Evolutionary conservation across 2,113 vertebrate genomes (phyloP).

Genomic region (Oceanodroma tethys): DNA sequence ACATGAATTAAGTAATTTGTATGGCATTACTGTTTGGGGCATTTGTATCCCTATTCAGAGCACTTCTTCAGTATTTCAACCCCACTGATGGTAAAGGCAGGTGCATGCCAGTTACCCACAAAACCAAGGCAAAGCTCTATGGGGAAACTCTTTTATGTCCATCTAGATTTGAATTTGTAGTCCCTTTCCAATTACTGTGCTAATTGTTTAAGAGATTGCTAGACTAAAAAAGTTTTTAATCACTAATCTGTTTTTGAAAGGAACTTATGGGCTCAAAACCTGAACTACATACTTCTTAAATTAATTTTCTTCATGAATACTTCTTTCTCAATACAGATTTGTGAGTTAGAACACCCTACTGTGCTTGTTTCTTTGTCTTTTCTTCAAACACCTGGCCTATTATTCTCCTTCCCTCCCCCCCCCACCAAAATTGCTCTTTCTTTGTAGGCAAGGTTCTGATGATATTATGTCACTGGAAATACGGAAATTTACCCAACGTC

Average conservation of each 20-base stretch:
- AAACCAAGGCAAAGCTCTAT: conserved; percentile 53
- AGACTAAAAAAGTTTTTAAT: conserved; percentile 74
- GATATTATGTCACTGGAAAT: conserved; percentile 48
- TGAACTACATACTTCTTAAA: conserved; percentile 76
- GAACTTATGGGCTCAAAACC: conserved; percentile 65
- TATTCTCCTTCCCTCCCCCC: not conserved
- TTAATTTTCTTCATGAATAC: conserved; percentile 79
- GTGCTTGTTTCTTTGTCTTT: conserved; percentile 65
- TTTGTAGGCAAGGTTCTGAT: conserved; percentile 56
- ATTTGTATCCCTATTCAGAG: conserved; percentile 52
- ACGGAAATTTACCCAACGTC: not conserved
- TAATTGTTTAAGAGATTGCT: conserved; percentile 76
- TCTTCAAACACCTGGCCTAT: conserved; percentile 72
- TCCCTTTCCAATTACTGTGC: conserved; percentile 70
- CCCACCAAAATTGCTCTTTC: conserved; percentile 33
- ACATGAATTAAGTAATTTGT: conserved; percentile 64
- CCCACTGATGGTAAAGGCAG: conserved; percentile 59
- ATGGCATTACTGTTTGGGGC: conserved; percentile 34
- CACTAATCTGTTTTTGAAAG: conserved; percentile 77
- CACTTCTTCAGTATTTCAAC: conserved; percentile 36
- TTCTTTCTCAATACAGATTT: conserved; percentile 69
- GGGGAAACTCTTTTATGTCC: conserved; percentile 65
- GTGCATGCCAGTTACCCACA: conserved; percentile 59
- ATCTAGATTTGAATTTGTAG: conserved; percentile 71
- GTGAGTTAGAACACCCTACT: conserved; percentile 64